Evolutionary conservation across 2,113 vertebrate genomes (phyloP).

Genomic region (Triplophysa rosa): DNA sequence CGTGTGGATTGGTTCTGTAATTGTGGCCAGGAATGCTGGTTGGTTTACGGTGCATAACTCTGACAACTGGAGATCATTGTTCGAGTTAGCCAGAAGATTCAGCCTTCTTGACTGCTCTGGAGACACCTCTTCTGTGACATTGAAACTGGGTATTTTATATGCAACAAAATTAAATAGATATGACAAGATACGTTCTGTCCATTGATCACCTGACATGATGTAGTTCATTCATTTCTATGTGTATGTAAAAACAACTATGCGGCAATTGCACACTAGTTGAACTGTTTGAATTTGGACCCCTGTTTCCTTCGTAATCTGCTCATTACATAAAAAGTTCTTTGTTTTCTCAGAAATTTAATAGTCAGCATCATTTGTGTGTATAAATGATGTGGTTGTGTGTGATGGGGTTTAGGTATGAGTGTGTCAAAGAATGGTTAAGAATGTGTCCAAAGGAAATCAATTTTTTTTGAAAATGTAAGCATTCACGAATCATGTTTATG

Average conservation of each 20-base stretch:
- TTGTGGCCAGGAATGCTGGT: constrained; percentile 74
- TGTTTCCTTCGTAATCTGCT: background rate
- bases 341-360: constrained; percentile 7
- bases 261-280: no score
- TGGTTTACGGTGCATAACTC: constrained; percentile 66
- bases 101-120: constrained; percentile 46
- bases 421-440: background rate
- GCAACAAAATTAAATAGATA: no score
- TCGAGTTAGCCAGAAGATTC: constrained; percentile 54
- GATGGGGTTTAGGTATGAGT: background rate
- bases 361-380: background rate
- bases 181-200: no score
- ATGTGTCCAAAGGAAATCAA: background rate
- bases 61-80: constrained; percentile 75
- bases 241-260: no score
- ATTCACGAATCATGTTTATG: background rate
- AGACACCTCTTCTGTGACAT: constrained; percentile 61
- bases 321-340: background rate
- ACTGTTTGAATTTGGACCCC: constrained; percentile 37
- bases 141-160: constrained; percentile 43
- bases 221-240: background rate
- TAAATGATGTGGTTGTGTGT: background rate
- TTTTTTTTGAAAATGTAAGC: constrained; percentile 4
- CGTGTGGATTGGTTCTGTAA: constrained; percentile 70
- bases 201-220: background rate